Evolutionary conservation across 2,888 invertebrate species (phyloP).

Genomic region (Drosophila phalerata): DNA sequence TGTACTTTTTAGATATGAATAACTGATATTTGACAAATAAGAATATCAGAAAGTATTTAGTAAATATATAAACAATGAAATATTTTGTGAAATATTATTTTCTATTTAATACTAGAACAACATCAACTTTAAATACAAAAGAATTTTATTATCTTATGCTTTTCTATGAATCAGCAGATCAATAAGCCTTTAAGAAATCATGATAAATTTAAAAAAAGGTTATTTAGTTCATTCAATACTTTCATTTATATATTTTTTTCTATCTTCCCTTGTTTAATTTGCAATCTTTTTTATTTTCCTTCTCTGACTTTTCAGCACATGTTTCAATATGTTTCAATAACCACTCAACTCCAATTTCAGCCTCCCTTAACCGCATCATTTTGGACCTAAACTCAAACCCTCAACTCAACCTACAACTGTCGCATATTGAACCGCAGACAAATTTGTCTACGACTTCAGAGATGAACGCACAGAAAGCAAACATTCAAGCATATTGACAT

Average conservation of each 20-base stretch:
- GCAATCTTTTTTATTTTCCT: neutral
- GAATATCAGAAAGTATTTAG: too few relatives aligned
- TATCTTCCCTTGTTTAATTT: neutral
- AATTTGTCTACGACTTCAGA: constrained; percentile 78
- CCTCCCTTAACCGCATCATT: neutral
- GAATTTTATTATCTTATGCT: too few relatives aligned
- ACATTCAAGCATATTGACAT: constrained; percentile 69
- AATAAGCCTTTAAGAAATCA: too few relatives aligned
- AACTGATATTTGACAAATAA: too few relatives aligned
- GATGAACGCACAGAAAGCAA: constrained; percentile 49
- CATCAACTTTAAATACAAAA: too few relatives aligned
- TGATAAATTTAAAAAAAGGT: too few relatives aligned
- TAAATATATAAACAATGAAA: too few relatives aligned
- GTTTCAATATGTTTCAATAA: constrained; percentile 52
- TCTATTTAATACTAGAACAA: too few relatives aligned
- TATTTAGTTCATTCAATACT: neutral
- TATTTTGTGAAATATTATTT: too few relatives aligned
- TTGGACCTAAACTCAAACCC: neutral
- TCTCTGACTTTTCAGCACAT: constrained; percentile 53
- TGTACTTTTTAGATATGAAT: too few relatives aligned
- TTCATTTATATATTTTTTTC: neutral
- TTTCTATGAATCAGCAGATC: too few relatives aligned
- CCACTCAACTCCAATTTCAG: constrained; percentile 14
- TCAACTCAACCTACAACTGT: constrained; percentile 63
- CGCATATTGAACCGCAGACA: constrained; percentile 79